Conservation (phyloP, 2,888 invertebrate genomes). For the Nomada hirtipes region DNA sequence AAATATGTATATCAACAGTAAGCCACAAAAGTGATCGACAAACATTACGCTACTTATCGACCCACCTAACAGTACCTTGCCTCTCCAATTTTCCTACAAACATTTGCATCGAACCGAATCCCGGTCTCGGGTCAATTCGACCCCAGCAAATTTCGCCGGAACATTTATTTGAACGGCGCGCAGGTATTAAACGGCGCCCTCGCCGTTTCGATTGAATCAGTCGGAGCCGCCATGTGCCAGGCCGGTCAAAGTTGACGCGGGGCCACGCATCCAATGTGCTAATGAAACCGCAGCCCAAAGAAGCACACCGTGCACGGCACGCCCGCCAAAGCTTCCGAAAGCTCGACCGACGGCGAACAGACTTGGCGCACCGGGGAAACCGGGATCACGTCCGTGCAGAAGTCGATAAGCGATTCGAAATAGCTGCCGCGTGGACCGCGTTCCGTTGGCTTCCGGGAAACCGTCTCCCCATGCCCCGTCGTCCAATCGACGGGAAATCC, state of each 20-base stretch:
- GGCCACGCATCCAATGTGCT: constrained; percentile 18
- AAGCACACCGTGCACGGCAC: constrained; percentile 1
- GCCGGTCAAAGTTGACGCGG: neutral
- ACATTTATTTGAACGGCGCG: too few relatives aligned
- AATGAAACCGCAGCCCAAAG: constrained; percentile 22
- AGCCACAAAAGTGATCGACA: too few relatives aligned
- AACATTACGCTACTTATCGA: too few relatives aligned
- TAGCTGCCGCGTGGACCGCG: constrained; percentile 58
- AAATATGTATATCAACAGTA: too few relatives aligned
- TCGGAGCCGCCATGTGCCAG: neutral
- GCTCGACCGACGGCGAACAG: constrained; percentile 7
- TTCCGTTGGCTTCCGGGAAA: constrained; percentile 60
- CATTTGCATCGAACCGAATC: too few relatives aligned
- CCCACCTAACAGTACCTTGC: too few relatives aligned
- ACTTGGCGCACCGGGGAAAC: neutral
- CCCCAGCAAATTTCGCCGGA: too few relatives aligned
- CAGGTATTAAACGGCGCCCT: too few relatives aligned
- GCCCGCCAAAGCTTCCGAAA: neutral
- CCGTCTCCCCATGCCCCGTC: constrained; percentile 6
- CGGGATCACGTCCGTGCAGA: constrained; percentile 33
- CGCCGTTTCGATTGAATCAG: neutral
- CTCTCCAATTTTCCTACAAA: too few relatives aligned
- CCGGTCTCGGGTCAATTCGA: too few relatives aligned
- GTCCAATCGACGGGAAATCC: neutral
- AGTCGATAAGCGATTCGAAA: constrained; percentile 70